A percentile compares a stretch with the other conserved stretches of the same genome.
Conservation (phyloP, 2,797 vertebrate genomes). For the Dipus sagitta region DNA sequence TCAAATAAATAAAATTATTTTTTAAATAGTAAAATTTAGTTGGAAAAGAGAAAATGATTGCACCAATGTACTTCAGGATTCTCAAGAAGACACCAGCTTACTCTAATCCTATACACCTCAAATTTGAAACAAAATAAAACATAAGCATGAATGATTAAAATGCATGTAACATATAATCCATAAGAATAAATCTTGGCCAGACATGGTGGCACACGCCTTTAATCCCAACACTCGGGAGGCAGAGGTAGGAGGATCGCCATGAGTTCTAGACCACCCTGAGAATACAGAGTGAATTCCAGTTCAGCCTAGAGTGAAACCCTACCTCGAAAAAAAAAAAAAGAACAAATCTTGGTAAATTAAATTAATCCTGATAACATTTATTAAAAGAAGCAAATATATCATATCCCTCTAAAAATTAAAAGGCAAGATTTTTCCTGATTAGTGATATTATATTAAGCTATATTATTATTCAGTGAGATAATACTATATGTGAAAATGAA, state of each 20-base stretch:
- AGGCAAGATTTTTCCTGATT: neutral
- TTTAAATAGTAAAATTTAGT: neutral
- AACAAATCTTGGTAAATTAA: neutral
- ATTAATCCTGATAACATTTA: neutral
- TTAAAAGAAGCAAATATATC: neutral
- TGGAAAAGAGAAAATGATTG: slow-evolving; percentile 25
- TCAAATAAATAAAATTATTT: neutral
- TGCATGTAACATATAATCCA: neutral
- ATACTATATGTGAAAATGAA: neutral
- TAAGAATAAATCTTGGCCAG: neutral
- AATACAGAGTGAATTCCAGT: too few relatives aligned
- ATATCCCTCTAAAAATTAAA: slow-evolving; percentile 10
- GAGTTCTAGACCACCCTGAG: too few relatives aligned
- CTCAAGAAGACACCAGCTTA: neutral
- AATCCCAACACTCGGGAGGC: too few relatives aligned
- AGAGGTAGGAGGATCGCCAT: too few relatives aligned
- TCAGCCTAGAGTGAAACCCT: too few relatives aligned
- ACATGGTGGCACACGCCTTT: too few relatives aligned
- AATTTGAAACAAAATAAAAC: slow-evolving; percentile 9
- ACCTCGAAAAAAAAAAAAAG: too few relatives aligned
- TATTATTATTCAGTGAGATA: neutral
- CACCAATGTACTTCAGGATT: neutral
- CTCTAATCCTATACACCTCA: neutral
- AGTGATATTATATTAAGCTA: neutral
- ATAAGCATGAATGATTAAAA: neutral